A percentile compares a stretch with the other conserved stretches of the same genome.
Conservation (phyloP, 2,797 vertebrate species). For the Melanitta fusca region DNA sequence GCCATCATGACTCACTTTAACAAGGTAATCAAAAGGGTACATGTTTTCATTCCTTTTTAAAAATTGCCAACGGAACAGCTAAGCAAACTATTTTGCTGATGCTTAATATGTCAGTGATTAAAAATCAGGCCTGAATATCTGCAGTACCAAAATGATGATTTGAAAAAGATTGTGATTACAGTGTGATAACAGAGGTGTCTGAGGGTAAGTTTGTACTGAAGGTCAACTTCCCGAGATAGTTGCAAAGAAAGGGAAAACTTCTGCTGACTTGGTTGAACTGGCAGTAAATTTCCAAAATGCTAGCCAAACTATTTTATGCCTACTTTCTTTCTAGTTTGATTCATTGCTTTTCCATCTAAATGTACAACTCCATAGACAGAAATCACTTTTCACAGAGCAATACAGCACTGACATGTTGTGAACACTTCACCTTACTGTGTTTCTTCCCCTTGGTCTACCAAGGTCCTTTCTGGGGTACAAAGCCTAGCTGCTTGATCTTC, state of each 20-base stretch:
- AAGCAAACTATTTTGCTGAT: constrained; percentile 77
- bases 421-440: background rate
- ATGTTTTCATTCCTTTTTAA: constrained; percentile 75
- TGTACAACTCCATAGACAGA: background rate
- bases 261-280: background rate
- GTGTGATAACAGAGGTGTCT: constrained; percentile 30
- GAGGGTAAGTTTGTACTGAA: constrained; percentile 55
- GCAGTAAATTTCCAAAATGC: background rate
- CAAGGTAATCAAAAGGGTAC: constrained; percentile 75
- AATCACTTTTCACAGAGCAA: background rate
- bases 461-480: background rate
- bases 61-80: constrained; percentile 61
- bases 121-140: constrained; percentile 72
- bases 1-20: constrained; percentile 74
- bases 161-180: constrained; percentile 67
- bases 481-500: background rate
- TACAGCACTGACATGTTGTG: background rate
- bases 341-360: background rate
- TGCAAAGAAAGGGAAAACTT: background rate
- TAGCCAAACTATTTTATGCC: background rate
- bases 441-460: background rate
- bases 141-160: constrained; percentile 60
- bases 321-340: background rate
- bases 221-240: constrained; percentile 32
- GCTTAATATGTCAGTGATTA: constrained; percentile 73